These are phyloP conservation scores for Orientallactaga bullata DNA, from an alignment of 2,113 vertebrate species.

Conservation along the genomic window DNA sequence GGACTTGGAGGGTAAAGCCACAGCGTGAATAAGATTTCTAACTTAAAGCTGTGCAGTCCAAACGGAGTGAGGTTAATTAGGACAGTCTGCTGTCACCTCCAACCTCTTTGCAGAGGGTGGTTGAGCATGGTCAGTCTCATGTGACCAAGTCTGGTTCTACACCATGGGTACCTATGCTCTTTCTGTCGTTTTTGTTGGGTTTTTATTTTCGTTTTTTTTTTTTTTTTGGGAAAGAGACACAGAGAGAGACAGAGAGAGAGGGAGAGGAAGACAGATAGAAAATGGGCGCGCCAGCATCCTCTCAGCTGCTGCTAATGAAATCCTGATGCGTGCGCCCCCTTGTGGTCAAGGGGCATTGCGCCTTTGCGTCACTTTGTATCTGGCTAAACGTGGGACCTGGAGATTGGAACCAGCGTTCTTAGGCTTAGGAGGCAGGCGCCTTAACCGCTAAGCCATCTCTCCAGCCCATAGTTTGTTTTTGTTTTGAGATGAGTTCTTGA, in stretches of 20 bases:
- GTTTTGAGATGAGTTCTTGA: neutral
- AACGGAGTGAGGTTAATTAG: neutral
- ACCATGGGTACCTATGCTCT: neutral
- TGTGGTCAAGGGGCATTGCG: no score
- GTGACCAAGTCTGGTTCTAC: neutral
- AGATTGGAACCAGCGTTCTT: no score
- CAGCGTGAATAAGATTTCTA: neutral
- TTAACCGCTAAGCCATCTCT: no score
- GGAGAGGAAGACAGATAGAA: no score
- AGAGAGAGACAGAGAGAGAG: no score
- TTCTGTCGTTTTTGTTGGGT: neutral
- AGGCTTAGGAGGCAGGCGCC: no score
- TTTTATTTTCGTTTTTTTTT: neutral
- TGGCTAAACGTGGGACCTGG: no score
- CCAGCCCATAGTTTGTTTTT: neutral
- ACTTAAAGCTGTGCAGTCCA: neutral
- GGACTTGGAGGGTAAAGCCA: neutral
- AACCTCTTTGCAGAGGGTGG: neutral
- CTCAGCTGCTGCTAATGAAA: no score
- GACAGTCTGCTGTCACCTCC: fast-evolving
- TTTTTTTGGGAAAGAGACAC: no score
- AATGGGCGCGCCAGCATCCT: no score
- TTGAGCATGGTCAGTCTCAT: neutral
- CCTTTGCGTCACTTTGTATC: no score
- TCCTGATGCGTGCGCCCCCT: no score